These are phyloP conservation scores for Cydia strobilella DNA, from an alignment of 1,140 invertebrate species.

Conservation along the genomic window DNA sequence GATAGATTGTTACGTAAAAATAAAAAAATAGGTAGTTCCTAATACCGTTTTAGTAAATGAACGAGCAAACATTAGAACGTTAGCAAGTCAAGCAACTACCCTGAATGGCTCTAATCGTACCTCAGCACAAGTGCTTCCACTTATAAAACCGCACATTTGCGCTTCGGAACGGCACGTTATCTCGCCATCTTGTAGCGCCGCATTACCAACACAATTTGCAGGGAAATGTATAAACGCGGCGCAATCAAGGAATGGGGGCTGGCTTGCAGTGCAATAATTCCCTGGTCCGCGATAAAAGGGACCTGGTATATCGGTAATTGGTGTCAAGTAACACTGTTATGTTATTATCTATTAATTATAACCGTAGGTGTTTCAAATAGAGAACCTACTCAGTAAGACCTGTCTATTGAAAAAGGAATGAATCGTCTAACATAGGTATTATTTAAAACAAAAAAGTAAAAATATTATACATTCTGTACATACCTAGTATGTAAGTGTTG, in stretches of 20 bases:
- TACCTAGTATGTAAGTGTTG: no score
- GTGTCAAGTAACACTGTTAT: not conserved
- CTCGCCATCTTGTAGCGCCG: conserved; percentile 18
- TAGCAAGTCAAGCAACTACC: conserved; percentile 15
- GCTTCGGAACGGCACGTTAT: conserved; percentile 27
- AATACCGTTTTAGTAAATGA: not conserved
- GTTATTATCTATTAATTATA: not conserved
- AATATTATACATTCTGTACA: no score
- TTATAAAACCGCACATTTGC: conserved; percentile 30
- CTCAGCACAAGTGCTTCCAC: conserved; percentile 29
- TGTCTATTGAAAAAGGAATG: no score
- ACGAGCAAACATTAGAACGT: conserved; percentile 1
- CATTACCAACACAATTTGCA: conserved; percentile 32
- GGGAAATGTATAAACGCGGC: conserved; percentile 24
- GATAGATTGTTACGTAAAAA: no score
- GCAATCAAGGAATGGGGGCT: conserved; percentile 22
- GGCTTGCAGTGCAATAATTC: conserved; percentile 4
- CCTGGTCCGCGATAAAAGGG: not conserved
- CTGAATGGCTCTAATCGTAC: conserved; percentile 7
- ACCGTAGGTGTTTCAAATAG: no score
- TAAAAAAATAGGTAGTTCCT: not conserved
- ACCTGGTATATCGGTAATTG: not conserved
- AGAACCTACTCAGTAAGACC: no score
- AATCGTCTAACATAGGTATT: no score
- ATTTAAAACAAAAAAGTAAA: no score